Evolutionary conservation across 2,888 invertebrate species (phyloP).

Genomic region (Calliphora vomitoria): DNA sequence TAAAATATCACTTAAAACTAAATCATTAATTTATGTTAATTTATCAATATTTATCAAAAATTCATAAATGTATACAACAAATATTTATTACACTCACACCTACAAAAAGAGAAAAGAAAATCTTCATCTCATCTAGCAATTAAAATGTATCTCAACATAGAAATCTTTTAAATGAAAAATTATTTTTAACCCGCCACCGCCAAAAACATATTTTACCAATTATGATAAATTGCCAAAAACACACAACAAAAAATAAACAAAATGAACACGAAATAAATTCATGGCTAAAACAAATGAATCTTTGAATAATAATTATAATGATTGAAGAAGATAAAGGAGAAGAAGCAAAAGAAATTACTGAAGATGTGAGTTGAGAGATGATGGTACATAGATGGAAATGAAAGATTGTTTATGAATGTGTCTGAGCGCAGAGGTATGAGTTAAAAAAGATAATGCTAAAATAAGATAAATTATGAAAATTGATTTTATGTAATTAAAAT

Average conservation of each 20-base stretch:
- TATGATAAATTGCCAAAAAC: conserved; percentile 71
- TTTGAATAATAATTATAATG: conserved; percentile 67
- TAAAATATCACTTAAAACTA: not conserved
- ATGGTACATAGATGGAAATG: conserved; percentile 22
- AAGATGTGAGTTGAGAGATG: not conserved
- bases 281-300: conserved; percentile 62
- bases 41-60: conserved; percentile 60
- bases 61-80: conserved; percentile 48
- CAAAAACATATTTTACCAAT: conserved; percentile 71
- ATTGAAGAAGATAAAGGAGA: conserved; percentile 35
- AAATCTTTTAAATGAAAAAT: conserved; percentile 64
- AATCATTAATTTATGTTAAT: conserved; percentile 65
- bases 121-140: conserved; percentile 48
- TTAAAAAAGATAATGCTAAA: conserved; percentile 42
- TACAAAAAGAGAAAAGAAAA: not conserved
- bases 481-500: conserved; percentile 71
- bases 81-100: conserved; percentile 56
- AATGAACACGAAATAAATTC: conserved; percentile 51
- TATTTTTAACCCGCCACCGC: conserved; percentile 57
- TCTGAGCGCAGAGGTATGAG: not conserved
- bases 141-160: conserved; percentile 64
- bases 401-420: conserved; percentile 28
- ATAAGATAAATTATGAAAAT: conserved; percentile 70
- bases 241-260: not conserved
- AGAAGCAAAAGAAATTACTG: not conserved